phyloP scores from a whole-genome alignment of 2,888 invertebrate genomes.

The Pyrochroa serraticornis region DNA sequence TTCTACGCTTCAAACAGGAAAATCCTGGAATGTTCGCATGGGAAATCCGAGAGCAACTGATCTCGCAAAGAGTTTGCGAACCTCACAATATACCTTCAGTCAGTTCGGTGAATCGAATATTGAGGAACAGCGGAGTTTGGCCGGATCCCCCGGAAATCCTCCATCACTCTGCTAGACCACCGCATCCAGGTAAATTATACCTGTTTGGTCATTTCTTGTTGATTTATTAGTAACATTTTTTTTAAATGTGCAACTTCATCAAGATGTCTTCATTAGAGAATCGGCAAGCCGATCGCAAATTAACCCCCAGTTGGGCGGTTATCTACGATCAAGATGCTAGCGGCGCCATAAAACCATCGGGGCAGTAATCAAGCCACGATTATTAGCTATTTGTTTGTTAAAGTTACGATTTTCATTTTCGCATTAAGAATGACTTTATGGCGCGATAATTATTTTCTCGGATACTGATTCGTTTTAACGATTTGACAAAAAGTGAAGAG shows the following conservation, averaged over 20 bases:
- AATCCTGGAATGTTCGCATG: conserved; percentile 97
- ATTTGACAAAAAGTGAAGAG: too few relatives aligned
- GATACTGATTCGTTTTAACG: too few relatives aligned
- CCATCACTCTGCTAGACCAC: conserved; percentile 47
- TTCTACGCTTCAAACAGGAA: conserved; percentile 90
- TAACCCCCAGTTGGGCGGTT: background rate
- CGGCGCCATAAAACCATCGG: too few relatives aligned
- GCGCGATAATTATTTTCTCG: too few relatives aligned
- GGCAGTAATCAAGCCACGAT: too few relatives aligned
- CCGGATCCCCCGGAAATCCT: conserved; percentile 63
- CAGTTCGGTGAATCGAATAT: conserved; percentile 91
- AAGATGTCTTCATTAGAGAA: conserved; percentile 32
- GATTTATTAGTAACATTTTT: conserved; percentile 18
- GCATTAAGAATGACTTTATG: too few relatives aligned
- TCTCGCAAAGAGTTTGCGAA: conserved; percentile 89
- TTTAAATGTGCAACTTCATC: conserved; percentile 14
- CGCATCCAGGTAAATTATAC: conserved; percentile 43
- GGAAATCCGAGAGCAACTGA: conserved; percentile 91
- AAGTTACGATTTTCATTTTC: too few relatives aligned
- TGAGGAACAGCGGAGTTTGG: conserved; percentile 86
- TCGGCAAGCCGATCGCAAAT: conserved; percentile 24
- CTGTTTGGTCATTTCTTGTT: background rate
- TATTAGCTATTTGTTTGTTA: too few relatives aligned
- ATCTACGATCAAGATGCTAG: too few relatives aligned
- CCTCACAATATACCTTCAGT: conserved; percentile 91